phyloP scores from a whole-genome alignment of 2,797 vertebrate species.

The Sphaeramia orbicularis region DNA sequence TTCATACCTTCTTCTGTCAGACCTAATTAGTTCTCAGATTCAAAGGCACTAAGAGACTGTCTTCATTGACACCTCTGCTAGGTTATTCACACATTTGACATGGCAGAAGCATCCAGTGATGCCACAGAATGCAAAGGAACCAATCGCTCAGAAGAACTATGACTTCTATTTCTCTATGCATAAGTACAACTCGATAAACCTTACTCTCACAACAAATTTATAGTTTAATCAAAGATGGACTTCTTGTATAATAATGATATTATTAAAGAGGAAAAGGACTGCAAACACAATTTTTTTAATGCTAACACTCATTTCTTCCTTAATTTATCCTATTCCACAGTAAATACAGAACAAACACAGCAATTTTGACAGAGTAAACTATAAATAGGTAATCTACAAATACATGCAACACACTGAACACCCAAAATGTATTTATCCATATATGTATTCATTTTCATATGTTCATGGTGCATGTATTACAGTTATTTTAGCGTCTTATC shows the following conservation, averaged over 20 bases:
- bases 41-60: conserved; percentile 72
- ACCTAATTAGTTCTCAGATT: conserved; percentile 85
- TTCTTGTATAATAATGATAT: neutral
- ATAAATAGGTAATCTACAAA: no score
- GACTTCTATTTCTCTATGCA: conserved; percentile 15
- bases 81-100: conserved; percentile 63
- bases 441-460: no score
- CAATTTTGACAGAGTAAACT: conserved; percentile 8
- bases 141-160: neutral
- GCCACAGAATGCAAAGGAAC: conserved; percentile 51
- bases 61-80: conserved; percentile 57
- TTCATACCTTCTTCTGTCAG: conserved; percentile 82
- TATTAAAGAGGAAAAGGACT: neutral
- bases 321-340: conserved; percentile 7
- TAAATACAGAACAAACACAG: conserved; percentile 13
- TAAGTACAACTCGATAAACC: conserved; percentile 17
- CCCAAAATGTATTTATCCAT: no score
- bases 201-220: neutral
- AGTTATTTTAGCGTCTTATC: no score
- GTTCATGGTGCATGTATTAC: no score
- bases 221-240: neutral
- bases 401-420: no score
- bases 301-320: conserved; percentile 8
- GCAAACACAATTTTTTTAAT: neutral
- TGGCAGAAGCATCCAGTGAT: conserved; percentile 59